Percentiles rank a stretch among this genome's conserved stretches.
Evolutionary conservation across 2,888 invertebrate species (phyloP).

Genomic region (Zootermopsis nevadensis): DNA sequence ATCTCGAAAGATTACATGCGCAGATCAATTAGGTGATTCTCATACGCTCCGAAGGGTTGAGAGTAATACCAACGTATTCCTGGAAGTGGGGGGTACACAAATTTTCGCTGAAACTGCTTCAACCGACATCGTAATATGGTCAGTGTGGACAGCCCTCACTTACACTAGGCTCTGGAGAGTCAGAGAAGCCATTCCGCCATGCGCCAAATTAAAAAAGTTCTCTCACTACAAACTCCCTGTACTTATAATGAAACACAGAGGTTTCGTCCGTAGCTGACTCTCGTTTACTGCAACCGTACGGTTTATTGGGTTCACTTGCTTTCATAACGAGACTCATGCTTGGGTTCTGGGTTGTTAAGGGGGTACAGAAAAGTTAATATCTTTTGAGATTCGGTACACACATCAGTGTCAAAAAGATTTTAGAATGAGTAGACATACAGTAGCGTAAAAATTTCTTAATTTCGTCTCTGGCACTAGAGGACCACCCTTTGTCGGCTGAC

Average conservation of each 20-base stretch:
- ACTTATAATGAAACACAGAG: neutral
- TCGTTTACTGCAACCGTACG: neutral
- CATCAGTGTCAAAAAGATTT: neutral
- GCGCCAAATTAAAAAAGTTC: constrained; percentile 37
- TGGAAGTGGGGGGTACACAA: too few species aligned
- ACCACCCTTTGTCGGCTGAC: too few species aligned
- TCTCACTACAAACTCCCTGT: constrained; percentile 8
- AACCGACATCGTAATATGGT: too few species aligned
- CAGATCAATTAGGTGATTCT: too few species aligned
- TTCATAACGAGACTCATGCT: neutral
- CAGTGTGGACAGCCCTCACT: neutral
- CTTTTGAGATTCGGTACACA: neutral
- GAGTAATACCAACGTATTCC: too few species aligned
- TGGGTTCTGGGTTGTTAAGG: neutral
- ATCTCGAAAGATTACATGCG: too few species aligned
- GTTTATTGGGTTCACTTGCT: neutral
- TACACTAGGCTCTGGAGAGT: constrained; percentile 13
- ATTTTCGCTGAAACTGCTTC: too few species aligned
- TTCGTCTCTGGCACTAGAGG: too few species aligned
- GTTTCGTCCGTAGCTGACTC: neutral
- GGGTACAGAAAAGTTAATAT: neutral
- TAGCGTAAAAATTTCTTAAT: too few species aligned
- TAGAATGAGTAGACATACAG: too few species aligned
- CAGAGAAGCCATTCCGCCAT: neutral
- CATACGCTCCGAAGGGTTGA: too few species aligned